Percentiles rank a stretch among this genome's conserved stretches.
Conservation (phyloP, 2,113 vertebrate species). For the Ailuropoda melanoleuca region DNA sequence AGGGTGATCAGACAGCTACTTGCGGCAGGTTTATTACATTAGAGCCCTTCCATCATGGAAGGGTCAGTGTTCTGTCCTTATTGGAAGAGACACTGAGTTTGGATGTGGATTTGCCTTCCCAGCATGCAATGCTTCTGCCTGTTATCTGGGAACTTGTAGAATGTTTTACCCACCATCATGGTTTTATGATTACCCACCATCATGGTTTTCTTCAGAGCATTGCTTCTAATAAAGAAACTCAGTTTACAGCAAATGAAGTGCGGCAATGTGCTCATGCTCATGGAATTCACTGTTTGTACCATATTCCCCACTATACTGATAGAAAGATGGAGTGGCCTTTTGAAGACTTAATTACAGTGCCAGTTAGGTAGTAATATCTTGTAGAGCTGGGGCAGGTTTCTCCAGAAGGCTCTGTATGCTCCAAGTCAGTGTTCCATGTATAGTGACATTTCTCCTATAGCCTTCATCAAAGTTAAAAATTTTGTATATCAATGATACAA, state of each 20-base stretch:
- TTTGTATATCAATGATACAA: background rate
- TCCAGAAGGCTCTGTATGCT: background rate
- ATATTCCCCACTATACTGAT: background rate
- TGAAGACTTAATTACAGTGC: background rate
- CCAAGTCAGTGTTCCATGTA: background rate
- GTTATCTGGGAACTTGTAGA: background rate
- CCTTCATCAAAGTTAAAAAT: background rate
- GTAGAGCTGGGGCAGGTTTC: background rate
- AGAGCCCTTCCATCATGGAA: background rate
- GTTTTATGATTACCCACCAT: background rate
- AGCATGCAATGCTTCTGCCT: background rate
- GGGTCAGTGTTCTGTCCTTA: background rate
- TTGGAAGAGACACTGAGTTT: background rate
- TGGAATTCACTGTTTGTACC: background rate
- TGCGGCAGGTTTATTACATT: background rate
- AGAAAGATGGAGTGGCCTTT: background rate
- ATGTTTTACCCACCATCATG: too few species aligned
- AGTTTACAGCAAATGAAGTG: background rate
- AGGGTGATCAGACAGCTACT: background rate
- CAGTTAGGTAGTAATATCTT: background rate
- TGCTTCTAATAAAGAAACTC: background rate
- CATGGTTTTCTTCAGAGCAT: background rate
- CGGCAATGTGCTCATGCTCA: too few species aligned
- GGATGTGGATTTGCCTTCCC: background rate
- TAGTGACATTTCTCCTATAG: background rate